A percentile compares a stretch with the other conserved stretches of the same genome.
Conservation (phyloP, 2,888 invertebrate genomes). For the Cheilosia impressa region DNA sequence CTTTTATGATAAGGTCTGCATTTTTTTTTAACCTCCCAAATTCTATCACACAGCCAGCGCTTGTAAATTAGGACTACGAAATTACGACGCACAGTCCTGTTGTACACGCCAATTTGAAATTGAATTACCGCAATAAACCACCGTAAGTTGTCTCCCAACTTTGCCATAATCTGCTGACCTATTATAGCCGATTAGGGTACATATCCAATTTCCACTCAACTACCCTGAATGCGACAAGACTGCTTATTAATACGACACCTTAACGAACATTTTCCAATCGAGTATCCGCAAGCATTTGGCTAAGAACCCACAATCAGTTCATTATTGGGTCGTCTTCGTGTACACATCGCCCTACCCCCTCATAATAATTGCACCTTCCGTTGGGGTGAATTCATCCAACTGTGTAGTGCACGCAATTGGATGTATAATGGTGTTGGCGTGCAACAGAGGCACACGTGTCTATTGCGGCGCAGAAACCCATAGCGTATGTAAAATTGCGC, state of each 20-base stretch:
- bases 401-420: constrained; percentile 31
- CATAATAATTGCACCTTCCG: constrained; percentile 42
- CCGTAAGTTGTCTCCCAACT: not conserved
- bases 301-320: constrained; percentile 42
- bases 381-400: constrained; percentile 6
- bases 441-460: constrained; percentile 3
- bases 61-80: not conserved
- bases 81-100: not conserved
- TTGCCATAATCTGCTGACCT: not conserved
- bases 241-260: constrained; percentile 22
- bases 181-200: not conserved
- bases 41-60: too few relatives aligned
- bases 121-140: too few relatives aligned
- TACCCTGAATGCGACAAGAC: not conserved
- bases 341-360: not conserved
- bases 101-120: not conserved
- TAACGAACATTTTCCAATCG: constrained; percentile 15
- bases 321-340: constrained; percentile 1
- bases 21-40: too few relatives aligned
- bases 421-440: constrained; percentile 21
- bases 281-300: constrained; percentile 36
- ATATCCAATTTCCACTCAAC: not conserved
- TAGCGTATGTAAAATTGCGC: constrained; percentile 5
- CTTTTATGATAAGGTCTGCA: too few relatives aligned
- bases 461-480: not conserved